These are phyloP conservation scores for Zaprionus davidi DNA, from an alignment of 1,140 invertebrate species.

Conservation along the genomic window DNA sequence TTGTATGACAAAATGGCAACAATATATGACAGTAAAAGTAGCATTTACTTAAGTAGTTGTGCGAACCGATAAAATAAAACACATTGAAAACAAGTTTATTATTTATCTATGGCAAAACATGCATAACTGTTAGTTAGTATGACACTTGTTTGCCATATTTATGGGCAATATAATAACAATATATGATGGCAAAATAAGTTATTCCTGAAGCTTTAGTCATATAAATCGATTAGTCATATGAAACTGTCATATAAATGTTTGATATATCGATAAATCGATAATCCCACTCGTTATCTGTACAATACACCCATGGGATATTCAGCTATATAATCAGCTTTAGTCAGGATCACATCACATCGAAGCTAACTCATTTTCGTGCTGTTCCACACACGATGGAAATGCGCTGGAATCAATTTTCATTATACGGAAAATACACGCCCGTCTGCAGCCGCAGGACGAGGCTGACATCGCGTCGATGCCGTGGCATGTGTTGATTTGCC, in stretches of 20 bases:
- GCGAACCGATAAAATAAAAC: neutral
- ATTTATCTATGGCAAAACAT: neutral
- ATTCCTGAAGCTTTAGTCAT: neutral
- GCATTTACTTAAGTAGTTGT: neutral
- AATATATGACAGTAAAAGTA: neutral
- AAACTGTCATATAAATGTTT: neutral
- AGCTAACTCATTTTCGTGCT: neutral
- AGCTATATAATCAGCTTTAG: neutral
- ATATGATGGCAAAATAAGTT: no score
- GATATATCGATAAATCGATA: neutral
- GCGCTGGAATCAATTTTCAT: slow-evolving; percentile 12
- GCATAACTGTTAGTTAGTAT: neutral
- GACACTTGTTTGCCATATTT: no score
- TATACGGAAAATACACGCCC: slow-evolving; percentile 16
- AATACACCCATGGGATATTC: neutral
- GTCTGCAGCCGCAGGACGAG: neutral
- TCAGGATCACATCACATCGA: neutral
- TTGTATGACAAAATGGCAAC: neutral
- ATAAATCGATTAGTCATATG: neutral
- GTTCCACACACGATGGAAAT: neutral
- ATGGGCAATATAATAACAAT: no score
- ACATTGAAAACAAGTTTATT: no score
- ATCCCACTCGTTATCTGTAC: neutral
- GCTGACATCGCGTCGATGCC: neutral
- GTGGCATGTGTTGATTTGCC: slow-evolving; percentile 31